These are phyloP conservation scores for Drosophila sturtevanti DNA, from an alignment of 1,140 invertebrate species.

Conservation along the genomic window DNA sequence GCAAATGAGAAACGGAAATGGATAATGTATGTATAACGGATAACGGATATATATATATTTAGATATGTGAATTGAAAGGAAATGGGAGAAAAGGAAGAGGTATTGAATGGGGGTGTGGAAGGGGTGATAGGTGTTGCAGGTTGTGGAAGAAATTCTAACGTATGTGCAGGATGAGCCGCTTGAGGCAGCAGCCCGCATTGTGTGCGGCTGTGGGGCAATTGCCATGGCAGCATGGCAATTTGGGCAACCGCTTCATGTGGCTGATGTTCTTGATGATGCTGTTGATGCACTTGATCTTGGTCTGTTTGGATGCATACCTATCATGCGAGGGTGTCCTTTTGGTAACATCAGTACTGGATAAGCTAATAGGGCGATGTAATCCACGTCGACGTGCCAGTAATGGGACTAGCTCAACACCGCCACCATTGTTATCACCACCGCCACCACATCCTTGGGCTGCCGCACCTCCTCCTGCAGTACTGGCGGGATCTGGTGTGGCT, in stretches of 20 bases:
- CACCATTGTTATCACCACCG: slow-evolving; percentile 38
- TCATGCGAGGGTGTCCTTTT: slow-evolving; percentile 81
- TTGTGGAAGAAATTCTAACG: slow-evolving; percentile 42
- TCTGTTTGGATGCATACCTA: slow-evolving; percentile 81
- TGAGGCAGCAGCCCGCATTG: slow-evolving; percentile 59
- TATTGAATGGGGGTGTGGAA: slow-evolving; percentile 14
- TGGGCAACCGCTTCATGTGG: slow-evolving; percentile 66
- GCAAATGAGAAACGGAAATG: slow-evolving; percentile 66
- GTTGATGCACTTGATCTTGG: slow-evolving; percentile 68
- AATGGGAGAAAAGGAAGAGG: slow-evolving; percentile 28
- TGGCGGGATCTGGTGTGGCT: slow-evolving; percentile 44
- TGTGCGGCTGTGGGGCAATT: slow-evolving; percentile 48
- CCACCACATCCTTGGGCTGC: too few species aligned
- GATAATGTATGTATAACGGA: neutral
- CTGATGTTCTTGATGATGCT: slow-evolving; percentile 72
- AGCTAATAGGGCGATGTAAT: slow-evolving; percentile 78
- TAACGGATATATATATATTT: too few species aligned
- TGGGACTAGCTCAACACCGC: slow-evolving; percentile 86
- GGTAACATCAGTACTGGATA: slow-evolving; percentile 86
- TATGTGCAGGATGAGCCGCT: slow-evolving; percentile 71
- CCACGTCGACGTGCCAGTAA: slow-evolving; percentile 84
- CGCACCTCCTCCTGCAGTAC: slow-evolving; percentile 11
- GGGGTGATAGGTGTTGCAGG: too few species aligned
- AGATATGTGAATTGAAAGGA: slow-evolving; percentile 20
- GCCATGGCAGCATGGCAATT: slow-evolving; percentile 66